phyloP scores from a whole-genome alignment of 1,140 invertebrate species.

The Pectinophora gossypiella region DNA sequence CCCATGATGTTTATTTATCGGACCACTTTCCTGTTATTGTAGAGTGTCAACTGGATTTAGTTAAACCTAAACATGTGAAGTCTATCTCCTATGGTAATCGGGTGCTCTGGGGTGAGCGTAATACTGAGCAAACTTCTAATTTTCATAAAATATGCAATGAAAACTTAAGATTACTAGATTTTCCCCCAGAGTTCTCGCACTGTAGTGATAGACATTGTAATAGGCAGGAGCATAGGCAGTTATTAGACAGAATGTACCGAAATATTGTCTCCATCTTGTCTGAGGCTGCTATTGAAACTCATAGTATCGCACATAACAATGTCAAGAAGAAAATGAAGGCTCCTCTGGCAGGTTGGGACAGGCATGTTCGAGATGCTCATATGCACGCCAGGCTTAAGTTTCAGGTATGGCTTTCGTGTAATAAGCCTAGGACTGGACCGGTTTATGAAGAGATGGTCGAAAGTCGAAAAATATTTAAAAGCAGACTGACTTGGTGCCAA shows the following conservation, averaged over 20 bases:
- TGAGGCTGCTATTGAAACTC: background rate
- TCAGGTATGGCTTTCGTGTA: background rate
- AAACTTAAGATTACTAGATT: constrained; percentile 6
- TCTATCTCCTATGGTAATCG: too few species aligned
- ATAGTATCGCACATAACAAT: background rate
- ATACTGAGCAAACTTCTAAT: constrained; percentile 1
- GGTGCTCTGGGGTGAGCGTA: constrained; percentile 13
- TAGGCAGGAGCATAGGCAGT: background rate
- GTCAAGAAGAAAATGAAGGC: constrained; percentile 8
- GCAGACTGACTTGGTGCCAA: constrained; percentile 20
- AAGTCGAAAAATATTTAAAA: constrained; percentile 13
- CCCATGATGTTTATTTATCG: background rate
- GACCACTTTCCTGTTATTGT: background rate
- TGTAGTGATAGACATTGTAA: constrained; percentile 12
- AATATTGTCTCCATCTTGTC: background rate
- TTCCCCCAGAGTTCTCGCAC: constrained; percentile 9
- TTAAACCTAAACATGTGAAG: background rate
- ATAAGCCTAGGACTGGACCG: background rate
- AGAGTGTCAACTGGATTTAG: background rate
- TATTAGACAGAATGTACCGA: constrained; percentile 11
- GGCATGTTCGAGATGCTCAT: constrained; percentile 3
- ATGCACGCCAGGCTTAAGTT: constrained; percentile 3
- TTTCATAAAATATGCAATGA: constrained; percentile 13
- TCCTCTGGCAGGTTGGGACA: constrained; percentile 7
- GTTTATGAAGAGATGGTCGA: background rate